Percentiles rank a stretch among this genome's conserved stretches.
phyloP scores from a whole-genome alignment of 2,113 vertebrate genomes.

The Siniperca knerii region DNA sequence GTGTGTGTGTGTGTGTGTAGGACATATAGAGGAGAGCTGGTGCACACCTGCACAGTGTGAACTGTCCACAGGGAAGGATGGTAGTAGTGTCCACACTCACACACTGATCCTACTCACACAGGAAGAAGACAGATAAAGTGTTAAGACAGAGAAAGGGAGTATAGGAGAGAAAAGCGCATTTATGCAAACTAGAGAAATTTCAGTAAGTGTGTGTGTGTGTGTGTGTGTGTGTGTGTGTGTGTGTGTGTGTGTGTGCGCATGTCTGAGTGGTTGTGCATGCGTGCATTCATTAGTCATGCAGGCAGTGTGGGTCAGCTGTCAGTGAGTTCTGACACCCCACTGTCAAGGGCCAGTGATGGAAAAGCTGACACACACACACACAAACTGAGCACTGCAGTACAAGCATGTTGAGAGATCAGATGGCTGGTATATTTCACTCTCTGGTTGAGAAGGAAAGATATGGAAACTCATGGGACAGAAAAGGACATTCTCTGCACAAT shows the following conservation, averaged over 20 bases:
- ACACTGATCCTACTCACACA: constrained; percentile 8
- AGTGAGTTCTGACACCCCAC: constrained; percentile 73
- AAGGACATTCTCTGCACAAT: not conserved
- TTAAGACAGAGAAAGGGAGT: constrained; percentile 18
- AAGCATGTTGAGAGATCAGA: constrained; percentile 51
- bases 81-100: constrained; percentile 58
- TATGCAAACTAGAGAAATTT: constrained; percentile 16
- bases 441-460: not conserved
- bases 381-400: constrained; percentile 31
- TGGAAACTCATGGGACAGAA: not conserved
- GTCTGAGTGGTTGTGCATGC: not conserved
- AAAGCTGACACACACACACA: constrained; percentile 43
- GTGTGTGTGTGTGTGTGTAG: constrained; percentile 46
- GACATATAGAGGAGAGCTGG: constrained; percentile 75
- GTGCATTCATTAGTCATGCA: constrained; percentile 74
- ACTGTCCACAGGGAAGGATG: constrained; percentile 68
- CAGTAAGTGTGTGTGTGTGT: not conserved
- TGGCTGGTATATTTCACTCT: constrained; percentile 26
- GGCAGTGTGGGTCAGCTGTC: constrained; percentile 70
- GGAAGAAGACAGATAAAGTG: constrained; percentile 19
- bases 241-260: constrained; percentile 19
- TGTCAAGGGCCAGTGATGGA: constrained; percentile 78
- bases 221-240: not conserved
- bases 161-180: not conserved
- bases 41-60: constrained; percentile 73